These are phyloP conservation scores for Drosophila gunungcola DNA, from an alignment of 1,140 invertebrate genomes.

Conservation along the genomic window DNA sequence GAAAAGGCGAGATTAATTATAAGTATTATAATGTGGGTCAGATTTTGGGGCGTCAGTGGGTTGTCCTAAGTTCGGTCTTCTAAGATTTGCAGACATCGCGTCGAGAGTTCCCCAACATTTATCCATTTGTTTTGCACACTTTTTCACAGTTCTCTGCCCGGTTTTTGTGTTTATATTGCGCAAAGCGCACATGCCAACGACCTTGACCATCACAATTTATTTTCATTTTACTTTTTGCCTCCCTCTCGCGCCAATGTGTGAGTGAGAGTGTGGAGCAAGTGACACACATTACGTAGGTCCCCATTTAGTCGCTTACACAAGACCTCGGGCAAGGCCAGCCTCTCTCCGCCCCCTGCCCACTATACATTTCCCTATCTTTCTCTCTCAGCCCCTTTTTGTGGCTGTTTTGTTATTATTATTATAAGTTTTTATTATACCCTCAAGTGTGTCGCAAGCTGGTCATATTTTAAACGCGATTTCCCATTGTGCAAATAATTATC, in stretches of 20 bases:
- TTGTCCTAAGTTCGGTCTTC: neutral
- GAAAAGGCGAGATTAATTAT: slow-evolving; percentile 19
- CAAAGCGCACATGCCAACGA: slow-evolving; percentile 76
- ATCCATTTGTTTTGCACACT: slow-evolving; percentile 62
- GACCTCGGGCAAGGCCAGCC: slow-evolving; percentile 49
- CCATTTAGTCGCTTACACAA: slow-evolving; percentile 61
- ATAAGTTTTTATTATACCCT: slow-evolving; percentile 11
- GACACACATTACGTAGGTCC: slow-evolving; percentile 68
- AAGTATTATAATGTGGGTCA: slow-evolving; percentile 39
- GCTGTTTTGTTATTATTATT: slow-evolving; percentile 37
- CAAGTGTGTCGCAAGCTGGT: slow-evolving; percentile 6
- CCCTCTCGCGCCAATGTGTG: slow-evolving; percentile 44
- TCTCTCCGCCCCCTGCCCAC: neutral
- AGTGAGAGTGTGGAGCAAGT: slow-evolving; percentile 48
- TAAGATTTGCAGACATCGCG: slow-evolving; percentile 25
- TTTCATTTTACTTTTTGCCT: slow-evolving; percentile 78
- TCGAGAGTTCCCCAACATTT: slow-evolving; percentile 40
- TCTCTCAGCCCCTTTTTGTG: slow-evolving; percentile 1
- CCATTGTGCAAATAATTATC: slow-evolving; percentile 10
- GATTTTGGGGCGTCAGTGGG: neutral
- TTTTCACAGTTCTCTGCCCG: slow-evolving; percentile 30
- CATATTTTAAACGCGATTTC: slow-evolving; percentile 30
- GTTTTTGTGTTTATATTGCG: slow-evolving; percentile 53
- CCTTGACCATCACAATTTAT: slow-evolving; percentile 84
- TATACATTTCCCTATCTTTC: neutral